Evolutionary conservation across 2,797 vertebrate species (phyloP).

Genomic region (Acropternis orthonyx): DNA sequence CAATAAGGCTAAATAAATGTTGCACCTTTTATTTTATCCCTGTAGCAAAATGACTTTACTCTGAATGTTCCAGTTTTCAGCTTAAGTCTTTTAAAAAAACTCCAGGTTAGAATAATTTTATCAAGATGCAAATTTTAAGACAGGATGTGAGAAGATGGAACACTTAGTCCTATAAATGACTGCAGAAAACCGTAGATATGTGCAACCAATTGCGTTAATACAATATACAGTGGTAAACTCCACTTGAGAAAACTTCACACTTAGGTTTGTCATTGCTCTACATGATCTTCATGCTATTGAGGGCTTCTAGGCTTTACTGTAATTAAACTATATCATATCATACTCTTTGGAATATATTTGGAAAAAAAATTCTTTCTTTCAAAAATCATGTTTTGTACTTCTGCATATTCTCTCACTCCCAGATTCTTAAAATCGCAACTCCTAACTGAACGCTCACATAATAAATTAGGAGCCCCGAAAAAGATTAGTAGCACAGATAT

Average conservation of each 20-base stretch:
- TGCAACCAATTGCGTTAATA: neutral
- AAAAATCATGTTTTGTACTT: neutral
- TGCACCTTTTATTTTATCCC: neutral
- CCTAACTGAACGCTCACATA: neutral
- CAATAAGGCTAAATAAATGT: neutral
- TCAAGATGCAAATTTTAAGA: neutral
- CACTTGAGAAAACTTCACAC: neutral
- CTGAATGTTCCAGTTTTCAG: neutral
- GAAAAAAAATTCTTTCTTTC: neutral
- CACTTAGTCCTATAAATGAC: neutral
- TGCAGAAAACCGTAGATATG: neutral
- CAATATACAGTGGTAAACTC: neutral
- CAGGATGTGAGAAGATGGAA: neutral
- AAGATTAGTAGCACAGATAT: neutral
- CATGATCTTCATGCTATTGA: neutral
- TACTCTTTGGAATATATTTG: neutral
- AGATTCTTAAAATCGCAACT: neutral
- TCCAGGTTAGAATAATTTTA: neutral
- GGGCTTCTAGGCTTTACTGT: neutral
- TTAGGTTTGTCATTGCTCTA: neutral
- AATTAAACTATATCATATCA: neutral
- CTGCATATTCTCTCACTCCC: neutral
- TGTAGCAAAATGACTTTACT: neutral
- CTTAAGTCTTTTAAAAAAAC: neutral
- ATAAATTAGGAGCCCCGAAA: neutral